Evolutionary conservation across 2,797 vertebrate species (phyloP), one percentile per base, ranked within the genome.

Genomic region (Delichon dasypus): DNA sequence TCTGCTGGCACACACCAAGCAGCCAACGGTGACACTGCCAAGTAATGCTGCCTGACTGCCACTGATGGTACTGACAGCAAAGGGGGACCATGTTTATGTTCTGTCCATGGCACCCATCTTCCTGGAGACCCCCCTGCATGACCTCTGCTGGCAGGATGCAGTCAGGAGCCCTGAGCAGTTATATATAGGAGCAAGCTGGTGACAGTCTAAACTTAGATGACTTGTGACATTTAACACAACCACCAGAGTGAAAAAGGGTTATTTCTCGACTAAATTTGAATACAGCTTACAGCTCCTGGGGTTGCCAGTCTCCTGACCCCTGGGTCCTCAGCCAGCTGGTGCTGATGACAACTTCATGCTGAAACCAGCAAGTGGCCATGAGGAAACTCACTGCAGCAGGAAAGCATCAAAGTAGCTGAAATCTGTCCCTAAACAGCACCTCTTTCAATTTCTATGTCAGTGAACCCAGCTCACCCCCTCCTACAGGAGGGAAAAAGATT

Each of bases 121-220:
- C 82, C 45, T n/a, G 5, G 4, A 75, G 29, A 66, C 5, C 10
- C 40, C 26, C 13, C 84, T 93, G 64, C 3, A 2, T 78, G 84
- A 96, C 88, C 81, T 66, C 74, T 72, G 85, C 94, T 60, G 19
- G 96, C 95, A 95, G 86, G 87, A 93, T 79, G 67, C 89, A 89
- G 71, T 73, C 86, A 94, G 78, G 68, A 74, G 88, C 42, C 61
- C 74, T 13, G 51, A 15, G 21, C 4, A 7, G 94, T 97, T 98
- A 97, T 96, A 97, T 97, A 97, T 97, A 98, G 97, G 95, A 97
- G 50, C 34, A 53, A 94, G 86, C 90, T 94, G 94, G 91, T 97
- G 95, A 97, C 92, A 97, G 90, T 92, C 97, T 98, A 98, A 97
- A 97, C 92, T 98, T 98, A 98, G 97, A 96, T 98, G 97, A 97